phyloP scores from a whole-genome alignment of 2,888 invertebrate genomes.

The Empis livida region DNA sequence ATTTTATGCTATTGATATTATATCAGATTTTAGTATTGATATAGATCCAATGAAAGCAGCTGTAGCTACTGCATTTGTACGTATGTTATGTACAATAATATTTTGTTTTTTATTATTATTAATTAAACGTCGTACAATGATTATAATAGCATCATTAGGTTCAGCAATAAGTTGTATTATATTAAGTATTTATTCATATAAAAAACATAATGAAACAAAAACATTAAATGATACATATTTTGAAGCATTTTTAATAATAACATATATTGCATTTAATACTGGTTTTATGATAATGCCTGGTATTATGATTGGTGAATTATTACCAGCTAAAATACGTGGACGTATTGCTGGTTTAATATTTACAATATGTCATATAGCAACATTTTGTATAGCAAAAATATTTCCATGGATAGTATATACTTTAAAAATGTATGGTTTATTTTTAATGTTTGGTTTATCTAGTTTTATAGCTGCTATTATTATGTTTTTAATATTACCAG shows the following conservation, averaged over 20 bases:
- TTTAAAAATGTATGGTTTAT: constrained; percentile 54
- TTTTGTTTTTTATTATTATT: constrained; percentile 52
- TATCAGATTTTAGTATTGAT: constrained; percentile 42
- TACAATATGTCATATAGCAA: constrained; percentile 52
- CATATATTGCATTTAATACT: constrained; percentile 62
- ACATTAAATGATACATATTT: constrained; percentile 29
- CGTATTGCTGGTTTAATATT: constrained; percentile 61
- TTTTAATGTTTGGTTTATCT: constrained; percentile 53
- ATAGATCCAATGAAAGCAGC: constrained; percentile 44
- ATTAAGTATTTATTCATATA: constrained; percentile 41
- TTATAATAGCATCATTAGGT: constrained; percentile 52
- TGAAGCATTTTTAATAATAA: constrained; percentile 41
- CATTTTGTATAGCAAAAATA: constrained; percentile 56
- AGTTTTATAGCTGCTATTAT: constrained; percentile 50
- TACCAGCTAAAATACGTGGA: constrained; percentile 60
- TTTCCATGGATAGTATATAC: constrained; percentile 48
- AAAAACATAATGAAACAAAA: constrained; percentile 23
- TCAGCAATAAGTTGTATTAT: constrained; percentile 50
- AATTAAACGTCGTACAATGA: constrained; percentile 51
- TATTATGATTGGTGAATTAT: constrained; percentile 60
- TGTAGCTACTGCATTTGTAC: constrained; percentile 52
- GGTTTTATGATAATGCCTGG: constrained; percentile 63
- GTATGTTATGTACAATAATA: constrained; percentile 49
- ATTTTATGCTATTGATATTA: constrained; percentile 65
- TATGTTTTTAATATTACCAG: constrained; percentile 55